phyloP scores from a whole-genome alignment of 1,140 invertebrate species.

The Pseudomyrmex sp. region DNA sequence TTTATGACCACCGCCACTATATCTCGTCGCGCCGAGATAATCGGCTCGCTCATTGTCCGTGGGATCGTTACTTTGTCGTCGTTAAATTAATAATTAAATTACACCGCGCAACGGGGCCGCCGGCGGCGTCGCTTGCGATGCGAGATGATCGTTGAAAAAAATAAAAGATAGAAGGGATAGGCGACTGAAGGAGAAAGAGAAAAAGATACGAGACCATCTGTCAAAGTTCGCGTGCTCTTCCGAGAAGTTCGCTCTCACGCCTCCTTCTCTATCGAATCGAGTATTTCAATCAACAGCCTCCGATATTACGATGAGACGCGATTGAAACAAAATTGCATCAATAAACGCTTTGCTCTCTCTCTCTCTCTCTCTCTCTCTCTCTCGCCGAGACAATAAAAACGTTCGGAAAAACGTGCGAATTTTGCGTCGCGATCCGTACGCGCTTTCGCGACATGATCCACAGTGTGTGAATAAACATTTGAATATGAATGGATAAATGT shows the following conservation, averaged over 20 bases:
- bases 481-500: no score
- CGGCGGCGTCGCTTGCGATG: slow-evolving; percentile 1
- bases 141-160: slow-evolving; percentile 46
- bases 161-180: not conserved
- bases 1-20: slow-evolving; percentile 19
- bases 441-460: no score
- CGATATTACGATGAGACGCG: slow-evolving; percentile 60
- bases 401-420: no score
- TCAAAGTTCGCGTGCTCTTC: slow-evolving; percentile 72
- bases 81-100: slow-evolving; percentile 65
- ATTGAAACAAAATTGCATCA: slow-evolving; percentile 52
- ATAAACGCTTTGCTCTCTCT: not conserved
- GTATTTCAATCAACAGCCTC: slow-evolving; percentile 66
- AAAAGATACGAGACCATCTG: slow-evolving; percentile 63
- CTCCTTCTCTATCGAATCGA: slow-evolving; percentile 55
- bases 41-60: slow-evolving; percentile 51
- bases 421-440: no score
- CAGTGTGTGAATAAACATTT: no score
- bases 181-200: slow-evolving; percentile 10
- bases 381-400: no score
- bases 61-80: slow-evolving; percentile 55
- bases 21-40: slow-evolving; percentile 40
- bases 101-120: not conserved
- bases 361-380: no score
- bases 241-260: slow-evolving; percentile 66